Evolutionary conservation across 2,888 invertebrate species (phyloP).

Genomic region (Macrophya annulata): DNA sequence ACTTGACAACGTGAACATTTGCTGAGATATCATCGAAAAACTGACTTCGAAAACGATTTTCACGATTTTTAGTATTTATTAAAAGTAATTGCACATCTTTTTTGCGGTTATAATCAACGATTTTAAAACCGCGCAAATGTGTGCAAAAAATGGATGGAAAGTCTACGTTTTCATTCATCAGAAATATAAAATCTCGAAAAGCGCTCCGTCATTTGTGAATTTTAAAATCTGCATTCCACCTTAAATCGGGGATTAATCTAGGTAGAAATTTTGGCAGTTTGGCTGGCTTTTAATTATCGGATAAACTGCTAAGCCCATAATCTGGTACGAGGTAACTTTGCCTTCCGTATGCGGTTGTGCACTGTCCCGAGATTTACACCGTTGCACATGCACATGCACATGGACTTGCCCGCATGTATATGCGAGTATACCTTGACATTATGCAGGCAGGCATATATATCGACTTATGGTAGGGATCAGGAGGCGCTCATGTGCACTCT

Average conservation of each 20-base stretch:
- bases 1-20: too few species aligned
- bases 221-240: not conserved
- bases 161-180: too few species aligned
- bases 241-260: not conserved
- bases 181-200: too few species aligned
- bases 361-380: constrained; percentile 33
- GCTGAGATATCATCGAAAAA: too few species aligned
- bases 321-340: constrained; percentile 29
- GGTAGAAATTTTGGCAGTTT: not conserved
- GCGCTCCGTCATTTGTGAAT: not conserved
- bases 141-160: too few species aligned
- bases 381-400: not conserved
- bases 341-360: constrained; percentile 23
- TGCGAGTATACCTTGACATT: not conserved
- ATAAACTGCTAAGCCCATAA: constrained; percentile 38
- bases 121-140: too few species aligned
- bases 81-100: too few species aligned
- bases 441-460: not conserved
- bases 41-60: not conserved
- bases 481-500: not conserved
- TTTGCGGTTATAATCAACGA: too few species aligned
- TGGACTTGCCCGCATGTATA: not conserved
- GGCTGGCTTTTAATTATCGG: constrained; percentile 40
- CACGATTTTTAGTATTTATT: too few species aligned
- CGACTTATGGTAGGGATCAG: constrained; percentile 7